phyloP scores from a whole-genome alignment of 2,797 vertebrate species.

The Caiman crocodilus region DNA sequence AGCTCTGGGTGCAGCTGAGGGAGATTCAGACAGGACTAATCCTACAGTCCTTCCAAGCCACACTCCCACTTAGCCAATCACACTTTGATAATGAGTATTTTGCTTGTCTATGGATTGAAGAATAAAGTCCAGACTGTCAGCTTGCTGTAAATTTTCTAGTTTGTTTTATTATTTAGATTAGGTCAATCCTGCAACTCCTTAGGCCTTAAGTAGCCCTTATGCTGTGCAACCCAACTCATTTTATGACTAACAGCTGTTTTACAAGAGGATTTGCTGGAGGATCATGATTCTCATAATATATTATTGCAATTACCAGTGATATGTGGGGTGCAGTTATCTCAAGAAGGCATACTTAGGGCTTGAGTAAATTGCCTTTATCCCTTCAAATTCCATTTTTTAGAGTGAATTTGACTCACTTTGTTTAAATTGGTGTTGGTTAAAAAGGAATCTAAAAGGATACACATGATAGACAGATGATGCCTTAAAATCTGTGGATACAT shows the following conservation, averaged over 20 bases:
- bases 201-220: neutral
- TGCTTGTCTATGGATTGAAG: neutral
- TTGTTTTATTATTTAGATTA: neutral
- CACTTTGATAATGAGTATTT: neutral
- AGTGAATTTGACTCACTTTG: neutral
- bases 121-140: neutral
- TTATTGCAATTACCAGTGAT: neutral
- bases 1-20: neutral
- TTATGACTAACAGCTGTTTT: neutral
- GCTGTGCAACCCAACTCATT: neutral
- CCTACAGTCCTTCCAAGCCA: neutral
- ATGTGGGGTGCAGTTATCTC: neutral
- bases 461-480: neutral
- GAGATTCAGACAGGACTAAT: neutral
- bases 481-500: neutral
- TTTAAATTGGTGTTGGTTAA: neutral
- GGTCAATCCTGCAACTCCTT: neutral
- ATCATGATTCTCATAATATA: neutral
- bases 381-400: neutral
- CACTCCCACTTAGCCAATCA: neutral
- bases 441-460: neutral
- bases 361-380: neutral
- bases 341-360: neutral
- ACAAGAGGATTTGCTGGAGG: neutral
- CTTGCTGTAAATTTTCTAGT: neutral